phyloP scores from a whole-genome alignment of 2,888 invertebrate species.

The Diplolepis rosae region DNA sequence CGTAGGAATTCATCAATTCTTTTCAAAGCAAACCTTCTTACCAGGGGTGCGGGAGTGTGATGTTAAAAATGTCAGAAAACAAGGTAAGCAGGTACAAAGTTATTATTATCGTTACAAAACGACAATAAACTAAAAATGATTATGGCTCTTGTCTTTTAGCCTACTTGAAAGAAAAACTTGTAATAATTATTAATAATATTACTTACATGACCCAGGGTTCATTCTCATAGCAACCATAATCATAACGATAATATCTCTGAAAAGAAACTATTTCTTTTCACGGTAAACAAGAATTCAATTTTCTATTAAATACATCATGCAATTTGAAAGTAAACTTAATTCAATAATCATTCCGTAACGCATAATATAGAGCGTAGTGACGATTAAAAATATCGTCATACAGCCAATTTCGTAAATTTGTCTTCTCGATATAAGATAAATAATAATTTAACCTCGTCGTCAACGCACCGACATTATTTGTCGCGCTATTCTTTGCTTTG shows the following conservation, averaged over 20 bases:
- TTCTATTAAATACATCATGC: constrained; percentile 2
- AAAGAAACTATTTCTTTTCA: background rate
- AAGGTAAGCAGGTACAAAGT: constrained; percentile 28
- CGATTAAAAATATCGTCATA: constrained; percentile 26
- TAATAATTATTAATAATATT: constrained; percentile 11
- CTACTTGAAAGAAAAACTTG: background rate
- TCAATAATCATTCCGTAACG: constrained; percentile 8
- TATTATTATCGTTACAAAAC: constrained; percentile 13
- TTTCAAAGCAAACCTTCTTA: too few species aligned
- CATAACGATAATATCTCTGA: background rate
- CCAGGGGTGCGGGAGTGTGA: too few species aligned
- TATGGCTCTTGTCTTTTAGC: constrained; percentile 18
- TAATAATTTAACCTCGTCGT: too few species aligned
- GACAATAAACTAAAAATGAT: background rate
- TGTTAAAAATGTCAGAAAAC: background rate
- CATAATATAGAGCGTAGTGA: background rate
- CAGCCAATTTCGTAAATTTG: constrained; percentile 4
- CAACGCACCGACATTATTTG: constrained; percentile 71
- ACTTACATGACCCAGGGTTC: background rate
- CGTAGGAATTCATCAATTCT: too few species aligned
- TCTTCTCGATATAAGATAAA: constrained; percentile 33
- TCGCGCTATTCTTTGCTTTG: constrained; percentile 71
- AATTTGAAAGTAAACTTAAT: constrained; percentile 7
- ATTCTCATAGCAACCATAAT: constrained; percentile 4
- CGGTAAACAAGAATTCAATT: constrained; percentile 12